Percentiles rank a stretch among this genome's conserved stretches.
These are phyloP conservation scores for Dyspetes luteomarginatus DNA, from an alignment of 2,888 invertebrate genomes.

Conservation along the genomic window DNA sequence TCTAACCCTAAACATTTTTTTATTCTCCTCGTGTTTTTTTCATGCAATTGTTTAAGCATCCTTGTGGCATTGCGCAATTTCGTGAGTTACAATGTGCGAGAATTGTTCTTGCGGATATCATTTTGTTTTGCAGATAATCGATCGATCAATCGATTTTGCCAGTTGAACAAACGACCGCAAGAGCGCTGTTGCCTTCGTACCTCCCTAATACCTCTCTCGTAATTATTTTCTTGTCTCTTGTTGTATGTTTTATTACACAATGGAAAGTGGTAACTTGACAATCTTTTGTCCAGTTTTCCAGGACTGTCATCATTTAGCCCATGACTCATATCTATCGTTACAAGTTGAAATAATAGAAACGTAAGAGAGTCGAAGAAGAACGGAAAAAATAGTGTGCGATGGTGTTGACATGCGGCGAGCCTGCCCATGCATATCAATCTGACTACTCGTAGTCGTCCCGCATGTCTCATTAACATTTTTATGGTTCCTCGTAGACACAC, in stretches of 20 bases:
- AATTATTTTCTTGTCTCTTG: background rate
- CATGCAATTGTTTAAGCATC: background rate
- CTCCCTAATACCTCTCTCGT: too few species aligned
- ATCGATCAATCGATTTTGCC: too few species aligned
- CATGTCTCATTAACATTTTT: conserved; percentile 60
- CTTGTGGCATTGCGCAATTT: background rate
- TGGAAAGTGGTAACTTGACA: background rate
- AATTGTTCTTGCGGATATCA: background rate
- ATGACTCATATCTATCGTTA: conserved; percentile 5
- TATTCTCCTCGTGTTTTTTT: background rate
- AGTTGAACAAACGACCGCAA: too few species aligned
- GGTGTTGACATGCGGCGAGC: background rate
- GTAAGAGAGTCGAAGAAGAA: conserved; percentile 20
- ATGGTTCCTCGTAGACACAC: conserved; percentile 43
- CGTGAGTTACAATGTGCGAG: background rate
- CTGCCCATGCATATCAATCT: conserved; percentile 16
- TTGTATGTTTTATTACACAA: too few species aligned
- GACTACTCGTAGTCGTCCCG: conserved; percentile 37
- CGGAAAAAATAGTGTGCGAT: conserved; percentile 20
- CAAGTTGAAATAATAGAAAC: background rate
- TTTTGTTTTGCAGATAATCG: too few species aligned
- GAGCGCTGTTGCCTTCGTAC: too few species aligned
- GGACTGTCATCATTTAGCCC: background rate
- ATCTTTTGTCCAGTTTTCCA: background rate
- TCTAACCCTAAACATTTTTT: background rate